A percentile compares a stretch with the other conserved stretches of the same genome.
These are phyloP conservation scores for Trissolcus brochymenae DNA, from an alignment of 2,888 invertebrate species.

Conservation along the genomic window DNA sequence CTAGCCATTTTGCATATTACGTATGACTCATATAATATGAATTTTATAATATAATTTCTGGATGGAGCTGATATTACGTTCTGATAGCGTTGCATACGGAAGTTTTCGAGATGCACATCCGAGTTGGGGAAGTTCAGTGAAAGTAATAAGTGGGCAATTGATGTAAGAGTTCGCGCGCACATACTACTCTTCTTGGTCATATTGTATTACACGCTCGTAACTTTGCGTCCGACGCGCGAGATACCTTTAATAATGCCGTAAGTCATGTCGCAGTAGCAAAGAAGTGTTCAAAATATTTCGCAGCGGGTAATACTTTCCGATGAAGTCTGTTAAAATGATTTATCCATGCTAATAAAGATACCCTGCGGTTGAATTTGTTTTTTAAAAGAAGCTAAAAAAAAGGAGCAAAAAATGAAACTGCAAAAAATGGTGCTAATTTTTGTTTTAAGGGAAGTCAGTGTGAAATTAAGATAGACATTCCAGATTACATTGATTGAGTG, in stretches of 20 bases:
- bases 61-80: slow-evolving; percentile 16
- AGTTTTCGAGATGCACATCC: slow-evolving; percentile 24
- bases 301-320: too few relatives aligned
- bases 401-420: too few relatives aligned
- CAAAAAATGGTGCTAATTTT: too few relatives aligned
- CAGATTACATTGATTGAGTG: too few relatives aligned
- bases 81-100: slow-evolving; percentile 13
- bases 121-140: slow-evolving; percentile 60
- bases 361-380: not conserved
- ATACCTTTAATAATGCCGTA: slow-evolving; percentile 30
- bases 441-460: too few relatives aligned
- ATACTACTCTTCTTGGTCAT: slow-evolving; percentile 31
- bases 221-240: slow-evolving; percentile 18
- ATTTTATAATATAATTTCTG: slow-evolving; percentile 21
- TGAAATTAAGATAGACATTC: too few relatives aligned
- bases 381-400: too few relatives aligned
- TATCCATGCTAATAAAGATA: slow-evolving; percentile 24
- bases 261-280: slow-evolving; percentile 13
- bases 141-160: slow-evolving; percentile 64
- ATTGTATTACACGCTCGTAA: slow-evolving; percentile 45
- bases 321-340: slow-evolving; percentile 15
- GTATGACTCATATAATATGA: slow-evolving; percentile 18
- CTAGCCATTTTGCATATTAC: slow-evolving; percentile 10
- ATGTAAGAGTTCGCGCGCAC: slow-evolving; percentile 60
- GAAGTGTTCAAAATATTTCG: too few relatives aligned